Evolutionary conservation across 2,113 vertebrate genomes (phyloP), one percentile per base, ranked within the genome.

Genomic region (Glareola pratincola): DNA sequence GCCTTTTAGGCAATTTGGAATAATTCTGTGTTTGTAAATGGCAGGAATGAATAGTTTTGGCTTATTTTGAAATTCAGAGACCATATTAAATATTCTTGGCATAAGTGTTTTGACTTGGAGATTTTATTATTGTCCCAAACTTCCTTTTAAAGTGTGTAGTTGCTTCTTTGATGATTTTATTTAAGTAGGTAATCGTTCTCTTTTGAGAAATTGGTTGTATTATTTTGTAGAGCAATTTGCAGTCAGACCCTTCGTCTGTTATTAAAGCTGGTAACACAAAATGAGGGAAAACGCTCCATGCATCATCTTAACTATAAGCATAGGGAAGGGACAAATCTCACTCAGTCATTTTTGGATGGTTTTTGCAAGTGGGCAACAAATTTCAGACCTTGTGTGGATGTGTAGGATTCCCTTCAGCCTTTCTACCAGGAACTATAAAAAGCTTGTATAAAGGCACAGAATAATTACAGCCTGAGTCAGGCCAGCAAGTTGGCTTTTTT

Each of bases 401-500:
- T 57, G 39, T 71, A 95, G 83, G 92, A 64, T 81, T 95, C 78
- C 80, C 57, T 94, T 89, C 86, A 87, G 73, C 53, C 36, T 84
- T 95, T 94, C 57, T 88, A 91, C 57, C 39, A 95, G 83, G 51
- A 85, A 68, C 95, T 92, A 79, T 92, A 89, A 94, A 95, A 91
- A 94, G 56, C 76, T 72, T 72, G 24, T 57, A 29, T 78, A 81
- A 81, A 94, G 73, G 85, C 32, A 80, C 12, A 82, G 80, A 88
- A 75, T 89, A 88, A 94, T 92, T 96, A 62, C 37, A 89, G 87
- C 64, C 34, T 89, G 48, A 91, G 39, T 86, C 91, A 85, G 76
- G 66, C 76, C 80, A 94, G 60, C 73, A 78, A 72, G 48, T 68
- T 95, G 94, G 47, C 36, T 81, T 96, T 97, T 97, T 93, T 95